A percentile compares a stretch with the other conserved stretches of the same genome.
Conservation (phyloP, 2,113 vertebrate species). For the Oenanthe oenanthe region DNA sequence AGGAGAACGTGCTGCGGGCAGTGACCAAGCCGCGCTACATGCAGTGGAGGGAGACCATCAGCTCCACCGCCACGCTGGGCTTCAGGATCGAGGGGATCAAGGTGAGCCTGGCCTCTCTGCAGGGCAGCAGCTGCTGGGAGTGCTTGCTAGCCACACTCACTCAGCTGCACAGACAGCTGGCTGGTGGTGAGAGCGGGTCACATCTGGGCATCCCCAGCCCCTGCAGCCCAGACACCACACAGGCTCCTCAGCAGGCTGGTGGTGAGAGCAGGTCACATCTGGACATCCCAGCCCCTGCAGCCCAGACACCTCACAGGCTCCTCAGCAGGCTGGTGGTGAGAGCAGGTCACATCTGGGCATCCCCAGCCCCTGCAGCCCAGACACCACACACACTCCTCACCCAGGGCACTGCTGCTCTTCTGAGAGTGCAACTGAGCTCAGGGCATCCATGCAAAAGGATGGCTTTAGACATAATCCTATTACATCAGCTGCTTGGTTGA, state of each 20-base stretch:
- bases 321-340: not conserved
- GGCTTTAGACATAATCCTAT: not conserved
- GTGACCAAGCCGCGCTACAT: constrained; percentile 98
- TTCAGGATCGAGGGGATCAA: constrained; percentile 98
- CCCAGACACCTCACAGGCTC: not conserved
- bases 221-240: not conserved
- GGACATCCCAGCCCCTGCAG: rapidly evolving
- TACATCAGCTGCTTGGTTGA: not conserved
- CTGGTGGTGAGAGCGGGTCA: rapidly evolving
- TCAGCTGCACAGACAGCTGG: not conserved
- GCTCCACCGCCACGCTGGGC: constrained; percentile 92
- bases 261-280: rapidly evolving
- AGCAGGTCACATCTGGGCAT: rapidly evolving
- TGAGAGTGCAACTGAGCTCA: not conserved
- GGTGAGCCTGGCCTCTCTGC: constrained; percentile 71
- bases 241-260: not conserved
- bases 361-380: not conserved
- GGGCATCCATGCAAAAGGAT: not conserved
- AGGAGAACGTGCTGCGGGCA: constrained; percentile 84
- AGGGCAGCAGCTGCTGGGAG: not conserved
- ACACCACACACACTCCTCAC: not conserved
- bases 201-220: rapidly evolving
- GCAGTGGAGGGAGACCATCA: constrained; percentile 99
- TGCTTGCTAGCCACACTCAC: rapidly evolving
- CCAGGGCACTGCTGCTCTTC: not conserved